These are phyloP conservation scores for Phrixothrix hirtus DNA, from an alignment of 2,888 invertebrate genomes.

Conservation along the genomic window DNA sequence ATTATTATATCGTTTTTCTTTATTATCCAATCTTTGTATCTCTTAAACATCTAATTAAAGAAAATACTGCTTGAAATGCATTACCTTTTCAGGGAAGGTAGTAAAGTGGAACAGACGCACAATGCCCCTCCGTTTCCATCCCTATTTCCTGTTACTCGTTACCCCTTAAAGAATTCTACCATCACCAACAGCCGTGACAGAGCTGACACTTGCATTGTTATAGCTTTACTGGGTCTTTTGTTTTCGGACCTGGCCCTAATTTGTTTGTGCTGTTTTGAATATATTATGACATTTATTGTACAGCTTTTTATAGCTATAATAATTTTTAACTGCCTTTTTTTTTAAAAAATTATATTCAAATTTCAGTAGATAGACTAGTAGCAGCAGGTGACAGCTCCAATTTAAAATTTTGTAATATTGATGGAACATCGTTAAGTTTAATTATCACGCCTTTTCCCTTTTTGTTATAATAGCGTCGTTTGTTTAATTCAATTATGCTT, in stretches of 20 bases:
- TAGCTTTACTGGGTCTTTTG: slow-evolving; percentile 45
- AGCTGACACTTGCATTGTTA: slow-evolving; percentile 48
- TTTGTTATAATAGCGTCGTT: not conserved
- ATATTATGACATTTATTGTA: slow-evolving; percentile 24
- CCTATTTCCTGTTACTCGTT: slow-evolving; percentile 29
- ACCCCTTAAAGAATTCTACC: slow-evolving; percentile 34
- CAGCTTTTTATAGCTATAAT: too few relatives aligned
- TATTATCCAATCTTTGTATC: not conserved
- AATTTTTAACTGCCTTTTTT: not conserved
- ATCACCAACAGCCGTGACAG: slow-evolving; percentile 43
- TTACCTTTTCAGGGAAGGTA: slow-evolving; percentile 40
- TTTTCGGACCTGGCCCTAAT: slow-evolving; percentile 48
- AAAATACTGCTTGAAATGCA: slow-evolving; percentile 22
- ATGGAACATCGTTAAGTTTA: not conserved
- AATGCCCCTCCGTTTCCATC: slow-evolving; percentile 36
- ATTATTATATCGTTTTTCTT: not conserved
- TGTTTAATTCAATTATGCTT: slow-evolving; percentile 10
- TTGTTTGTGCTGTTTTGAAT: slow-evolving; percentile 37
- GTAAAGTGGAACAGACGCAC: slow-evolving; percentile 40
- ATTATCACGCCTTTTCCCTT: not conserved
- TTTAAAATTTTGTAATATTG: slow-evolving; percentile 1
- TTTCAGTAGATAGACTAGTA: not conserved
- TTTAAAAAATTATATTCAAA: not conserved
- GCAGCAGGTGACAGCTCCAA: not conserved
- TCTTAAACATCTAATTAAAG: slow-evolving; percentile 15